Evolutionary conservation across 1,140 invertebrate genomes (phyloP).

Genomic region (Fopius arisanus): DNA sequence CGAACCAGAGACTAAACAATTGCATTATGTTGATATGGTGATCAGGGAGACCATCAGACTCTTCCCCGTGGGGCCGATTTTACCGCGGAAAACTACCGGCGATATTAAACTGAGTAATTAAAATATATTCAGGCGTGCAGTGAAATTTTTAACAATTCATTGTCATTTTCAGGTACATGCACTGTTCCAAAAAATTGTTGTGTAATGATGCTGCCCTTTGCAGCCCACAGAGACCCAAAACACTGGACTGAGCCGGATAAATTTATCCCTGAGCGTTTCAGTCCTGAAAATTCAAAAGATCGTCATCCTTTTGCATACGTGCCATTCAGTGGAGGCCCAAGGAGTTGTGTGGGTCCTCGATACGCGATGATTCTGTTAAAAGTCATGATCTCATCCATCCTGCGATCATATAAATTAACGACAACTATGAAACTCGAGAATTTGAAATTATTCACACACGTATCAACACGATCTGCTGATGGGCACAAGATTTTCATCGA

Average conservation of each 20-base stretch:
- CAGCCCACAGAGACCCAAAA: slow-evolving; percentile 67
- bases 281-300: slow-evolving; percentile 55
- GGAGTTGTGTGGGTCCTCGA: slow-evolving; percentile 58
- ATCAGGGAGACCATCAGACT: slow-evolving; percentile 70
- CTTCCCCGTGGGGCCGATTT: slow-evolving; percentile 70
- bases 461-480: background rate
- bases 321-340: slow-evolving; percentile 68
- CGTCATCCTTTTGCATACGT: slow-evolving; percentile 62
- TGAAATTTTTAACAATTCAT: background rate
- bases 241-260: slow-evolving; percentile 72
- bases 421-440: background rate
- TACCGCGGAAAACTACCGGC: slow-evolving; percentile 61
- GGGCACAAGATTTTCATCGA: background rate
- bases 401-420: background rate
- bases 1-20: slow-evolving; percentile 65
- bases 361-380: background rate
- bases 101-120: slow-evolving; percentile 51
- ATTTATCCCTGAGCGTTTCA: slow-evolving; percentile 76
- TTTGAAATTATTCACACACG: background rate
- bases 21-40: slow-evolving; percentile 70
- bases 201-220: slow-evolving; percentile 28
- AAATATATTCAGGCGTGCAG: too few species aligned
- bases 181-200: slow-evolving; percentile 36
- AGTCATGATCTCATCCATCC: background rate
- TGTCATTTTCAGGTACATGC: slow-evolving; percentile 21